Base-by-base conservation (phyloP, 2,113 vertebrate genomes). In the Poecile atricapillus region DNA sequence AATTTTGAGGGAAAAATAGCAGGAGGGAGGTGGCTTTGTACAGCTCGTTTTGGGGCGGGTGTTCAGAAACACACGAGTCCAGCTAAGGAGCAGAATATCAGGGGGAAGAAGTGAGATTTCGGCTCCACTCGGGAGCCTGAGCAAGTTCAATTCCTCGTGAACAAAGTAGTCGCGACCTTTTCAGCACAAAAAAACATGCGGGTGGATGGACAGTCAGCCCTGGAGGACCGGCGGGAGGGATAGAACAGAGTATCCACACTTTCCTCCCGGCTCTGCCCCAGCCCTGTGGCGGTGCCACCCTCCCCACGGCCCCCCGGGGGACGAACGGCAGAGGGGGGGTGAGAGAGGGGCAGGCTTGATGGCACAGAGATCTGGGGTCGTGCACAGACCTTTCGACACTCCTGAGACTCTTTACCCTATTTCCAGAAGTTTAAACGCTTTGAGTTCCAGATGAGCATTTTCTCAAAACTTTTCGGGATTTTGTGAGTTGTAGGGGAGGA, bases 221-320 rank as follows among this genome's bases (percentile, higher is more conserved):
- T 6, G 49, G 31, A 37, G 13, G 33, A 44, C 7, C 4, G 10
- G 53, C 70, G n/a, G 41, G 75, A 46, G 39, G 24, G 69, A 43
- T 3, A 0, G 35, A 79, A 9, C 28, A 37, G 21, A 39, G 0
- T 6, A 68, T 4, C 5, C 14, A 17, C 14, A 7, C 5, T 30
- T 60, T 83, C 14, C 8, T n/a, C 12, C 23, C 7, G 49, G 27
- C 1, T 87, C 55, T 73, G 47, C 10, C 28, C 28, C 47, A 44
- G 50, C 41, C 16, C 47, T 31, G 33, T 19, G 6, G 9, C 2
- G 5, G 3, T 82, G 63, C 28, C 56, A 19, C 25, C 8, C 17
- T 58, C 13, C 28, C 28, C 73, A 33, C 13, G 7, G 44, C 2
- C 63, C 10, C 35, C 43, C 10, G 13, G 3, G 15, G 53, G 21